phyloP scores from a whole-genome alignment of 2,888 invertebrate species.

The Yponomeuta plumbellus region DNA sequence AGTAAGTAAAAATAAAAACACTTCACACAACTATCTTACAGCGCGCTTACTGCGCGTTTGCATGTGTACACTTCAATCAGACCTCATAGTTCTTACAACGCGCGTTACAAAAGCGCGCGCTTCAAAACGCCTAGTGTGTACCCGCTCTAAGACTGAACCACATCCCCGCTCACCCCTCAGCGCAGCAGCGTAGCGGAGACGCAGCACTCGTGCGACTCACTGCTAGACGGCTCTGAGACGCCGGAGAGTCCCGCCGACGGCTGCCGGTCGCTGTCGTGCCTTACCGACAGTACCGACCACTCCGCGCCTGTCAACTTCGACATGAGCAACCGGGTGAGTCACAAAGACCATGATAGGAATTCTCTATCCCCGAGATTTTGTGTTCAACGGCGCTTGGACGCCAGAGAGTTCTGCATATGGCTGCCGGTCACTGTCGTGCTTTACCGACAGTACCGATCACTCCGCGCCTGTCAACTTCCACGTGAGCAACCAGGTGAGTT shows the following conservation, averaged over 20 bases:
- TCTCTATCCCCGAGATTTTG: too few relatives aligned
- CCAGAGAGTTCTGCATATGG: constrained; percentile 78
- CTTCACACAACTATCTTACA: too few relatives aligned
- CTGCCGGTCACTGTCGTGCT: constrained; percentile 88
- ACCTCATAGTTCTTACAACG: too few relatives aligned
- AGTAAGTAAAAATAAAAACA: too few relatives aligned
- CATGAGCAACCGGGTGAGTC: constrained; percentile 89
- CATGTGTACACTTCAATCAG: too few relatives aligned
- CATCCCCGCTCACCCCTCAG: constrained; percentile 26
- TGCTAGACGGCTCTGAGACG: constrained; percentile 55
- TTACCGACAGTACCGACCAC: constrained; percentile 93
- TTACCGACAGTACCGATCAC: constrained; percentile 93
- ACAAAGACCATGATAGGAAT: too few relatives aligned
- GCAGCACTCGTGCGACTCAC: constrained; percentile 72
- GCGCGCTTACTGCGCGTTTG: too few relatives aligned
- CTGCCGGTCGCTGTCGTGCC: constrained; percentile 88
- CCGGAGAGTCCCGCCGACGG: constrained; percentile 79
- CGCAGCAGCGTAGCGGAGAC: constrained; percentile 58
- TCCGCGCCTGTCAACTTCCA: constrained; percentile 94
- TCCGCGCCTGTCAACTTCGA: constrained; percentile 94
- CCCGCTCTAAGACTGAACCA: background rate
- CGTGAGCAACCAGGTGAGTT: constrained; percentile 89
- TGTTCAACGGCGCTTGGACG: constrained; percentile 55
- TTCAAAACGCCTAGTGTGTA: too few relatives aligned
- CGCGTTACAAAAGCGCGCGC: too few relatives aligned